Evolutionary conservation across 1,140 invertebrate genomes (phyloP).

Genomic region (Drosophila parabipectinata): DNA sequence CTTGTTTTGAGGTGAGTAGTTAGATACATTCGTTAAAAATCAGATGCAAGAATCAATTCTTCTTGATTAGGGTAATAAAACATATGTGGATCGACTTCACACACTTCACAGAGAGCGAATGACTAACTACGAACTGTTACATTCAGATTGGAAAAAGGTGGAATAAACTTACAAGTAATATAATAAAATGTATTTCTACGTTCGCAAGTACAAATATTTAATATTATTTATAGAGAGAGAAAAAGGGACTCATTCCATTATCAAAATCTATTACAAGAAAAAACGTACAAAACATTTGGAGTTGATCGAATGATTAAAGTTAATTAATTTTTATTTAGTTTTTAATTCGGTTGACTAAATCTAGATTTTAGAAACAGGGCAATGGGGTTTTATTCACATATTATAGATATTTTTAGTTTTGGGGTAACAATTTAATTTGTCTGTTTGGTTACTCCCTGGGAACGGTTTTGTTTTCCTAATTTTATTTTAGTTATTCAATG

Average conservation of each 20-base stretch:
- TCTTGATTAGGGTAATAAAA: constrained; percentile 9
- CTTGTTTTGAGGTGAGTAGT: constrained; percentile 34
- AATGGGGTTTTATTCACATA: constrained; percentile 20
- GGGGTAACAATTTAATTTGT: constrained; percentile 2
- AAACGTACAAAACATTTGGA: constrained; percentile 32
- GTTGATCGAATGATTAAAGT: neutral
- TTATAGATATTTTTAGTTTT: constrained; percentile 36
- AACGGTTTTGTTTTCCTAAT: constrained; percentile 11
- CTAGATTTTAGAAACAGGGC: constrained; percentile 5
- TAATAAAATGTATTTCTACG: constrained; percentile 36
- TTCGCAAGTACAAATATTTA: constrained; percentile 35
- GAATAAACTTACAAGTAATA: constrained; percentile 49
- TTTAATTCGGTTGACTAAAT: constrained; percentile 18
- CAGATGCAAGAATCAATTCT: constrained; percentile 37
- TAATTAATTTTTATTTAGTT: constrained; percentile 6
- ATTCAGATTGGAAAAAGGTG: constrained; percentile 53
- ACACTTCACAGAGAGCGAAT: constrained; percentile 46
- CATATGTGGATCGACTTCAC: constrained; percentile 15
- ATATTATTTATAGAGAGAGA: constrained; percentile 43
- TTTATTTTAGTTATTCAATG: constrained; percentile 23
- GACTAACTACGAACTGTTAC: constrained; percentile 71
- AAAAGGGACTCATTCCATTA: constrained; percentile 57
- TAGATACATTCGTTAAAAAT: constrained; percentile 38
- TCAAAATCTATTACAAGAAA: constrained; percentile 43
- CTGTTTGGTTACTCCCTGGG: neutral